Conservation (phyloP, 2,113 vertebrate species). For the Pan troglodytes region DNA sequence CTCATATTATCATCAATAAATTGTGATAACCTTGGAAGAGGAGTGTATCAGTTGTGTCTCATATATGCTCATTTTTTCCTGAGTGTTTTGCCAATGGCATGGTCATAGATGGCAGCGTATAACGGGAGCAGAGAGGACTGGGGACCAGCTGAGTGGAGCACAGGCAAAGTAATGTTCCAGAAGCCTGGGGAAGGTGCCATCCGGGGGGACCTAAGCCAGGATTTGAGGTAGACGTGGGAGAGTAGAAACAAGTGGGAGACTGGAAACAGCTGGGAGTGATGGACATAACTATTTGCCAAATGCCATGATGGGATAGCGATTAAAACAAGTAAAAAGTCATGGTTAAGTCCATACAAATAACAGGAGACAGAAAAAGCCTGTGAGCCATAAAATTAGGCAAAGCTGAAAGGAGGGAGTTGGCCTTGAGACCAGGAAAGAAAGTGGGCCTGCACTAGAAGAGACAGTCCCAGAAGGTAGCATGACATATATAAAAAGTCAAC, state of each 20-base stretch:
- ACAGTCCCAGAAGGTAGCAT: not conserved
- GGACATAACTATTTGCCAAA: not conserved
- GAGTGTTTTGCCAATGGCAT: not conserved
- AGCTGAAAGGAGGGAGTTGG: not conserved
- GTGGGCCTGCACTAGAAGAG: too few species aligned
- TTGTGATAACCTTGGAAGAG: not conserved
- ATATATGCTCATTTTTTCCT: not conserved
- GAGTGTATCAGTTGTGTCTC: not conserved
- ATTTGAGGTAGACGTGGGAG: not conserved
- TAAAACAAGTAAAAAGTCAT: not conserved
- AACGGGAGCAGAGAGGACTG: not conserved
- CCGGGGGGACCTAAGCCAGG: not conserved
- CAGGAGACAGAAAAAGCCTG: not conserved
- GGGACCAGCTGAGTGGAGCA: not conserved
- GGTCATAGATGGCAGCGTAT: not conserved
- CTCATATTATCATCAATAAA: not conserved
- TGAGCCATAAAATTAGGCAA: not conserved
- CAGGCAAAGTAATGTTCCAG: not conserved
- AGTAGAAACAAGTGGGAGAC: not conserved
- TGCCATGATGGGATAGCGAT: not conserved
- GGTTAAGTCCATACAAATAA: not conserved
- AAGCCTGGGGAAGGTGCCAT: not conserved
- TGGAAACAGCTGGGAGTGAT: not conserved
- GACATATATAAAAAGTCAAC: not conserved
- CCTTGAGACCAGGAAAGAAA: not conserved